Evolutionary conservation across 2,113 vertebrate species (phyloP), one percentile per base, ranked within the genome.

Genomic region (Gobiocypris rarus): DNA sequence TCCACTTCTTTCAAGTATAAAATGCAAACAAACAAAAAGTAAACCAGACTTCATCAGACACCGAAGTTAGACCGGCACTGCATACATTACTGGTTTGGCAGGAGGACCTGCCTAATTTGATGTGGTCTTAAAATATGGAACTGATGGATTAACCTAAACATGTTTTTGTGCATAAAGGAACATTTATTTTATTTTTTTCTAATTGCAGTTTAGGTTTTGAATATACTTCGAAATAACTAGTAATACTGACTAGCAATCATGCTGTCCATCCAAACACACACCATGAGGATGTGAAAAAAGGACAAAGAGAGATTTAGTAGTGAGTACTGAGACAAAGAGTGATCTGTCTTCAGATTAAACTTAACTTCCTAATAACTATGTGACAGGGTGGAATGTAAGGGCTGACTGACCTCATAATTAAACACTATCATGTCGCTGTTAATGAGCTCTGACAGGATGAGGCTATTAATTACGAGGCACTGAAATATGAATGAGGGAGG

Each of bases 401-500:
- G 14, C 67, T 73, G 67, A 11, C 52, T 43, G 24, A 22, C 41
- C 45, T 83, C 43, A 75, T 34, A 75, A 83, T 83, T 75, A 67
- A 50, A 83, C 58, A 34, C 73, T 75, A 76, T 77, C 31, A 83
- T 75, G 43, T 83, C 58, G 34, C 26, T 9, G 41, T 75, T 63
- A 75, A 83, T 67, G 43, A 83, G 24, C 17, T 76, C 24, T 61
- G 70, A 61, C 38, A 83, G 34, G 69, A 58, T 48, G 38, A 43
- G 15, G 31, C 81, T 59, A 83, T 83, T 73, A 58, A 83, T 77
- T 59, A 77, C 22, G 22, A 65, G 26, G 13, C 58, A 75, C 56
- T 75, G 11, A 75, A 83, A 83, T 75, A 75, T 83, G 58, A 83
- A 83, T 83, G 71, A 65, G 43, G 26, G 56, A 65, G 56, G n/a